Conservation (phyloP, 2,888 invertebrate species). For the Meghimatium bilineatum region DNA sequence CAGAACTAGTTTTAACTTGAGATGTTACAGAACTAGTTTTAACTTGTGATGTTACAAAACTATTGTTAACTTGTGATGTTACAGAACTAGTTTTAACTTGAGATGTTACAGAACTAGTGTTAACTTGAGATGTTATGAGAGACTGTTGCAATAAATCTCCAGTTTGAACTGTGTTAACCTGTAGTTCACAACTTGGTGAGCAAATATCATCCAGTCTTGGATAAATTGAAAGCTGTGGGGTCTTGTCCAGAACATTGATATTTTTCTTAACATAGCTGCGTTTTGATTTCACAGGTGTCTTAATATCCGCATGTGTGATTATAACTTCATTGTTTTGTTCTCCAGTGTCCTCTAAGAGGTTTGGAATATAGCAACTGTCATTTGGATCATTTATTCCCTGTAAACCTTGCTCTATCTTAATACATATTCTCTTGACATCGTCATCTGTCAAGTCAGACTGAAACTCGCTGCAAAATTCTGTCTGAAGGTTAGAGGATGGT, state of each 20-base stretch:
- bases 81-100: too few species aligned
- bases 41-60: too few species aligned
- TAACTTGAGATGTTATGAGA: too few species aligned
- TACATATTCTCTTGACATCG: constrained; percentile 16
- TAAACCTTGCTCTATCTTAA: constrained; percentile 40
- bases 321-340: not conserved
- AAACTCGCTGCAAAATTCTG: not conserved
- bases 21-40: not conserved
- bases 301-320: constrained; percentile 30
- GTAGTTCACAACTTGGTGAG: not conserved
- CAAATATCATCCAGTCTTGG: too few species aligned
- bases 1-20: not conserved
- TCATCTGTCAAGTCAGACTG: constrained; percentile 16
- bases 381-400: not conserved
- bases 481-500: not conserved
- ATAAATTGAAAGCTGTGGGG: not conserved
- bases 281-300: not conserved
- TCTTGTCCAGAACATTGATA: not conserved
- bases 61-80: too few species aligned
- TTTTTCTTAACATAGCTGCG: not conserved
- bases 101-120: too few species aligned
- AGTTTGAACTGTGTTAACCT: too few species aligned
- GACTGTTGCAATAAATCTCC: not conserved
- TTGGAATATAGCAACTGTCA: constrained; percentile 38
- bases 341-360: constrained; percentile 25